Evolutionary conservation across 2,797 vertebrate species (phyloP).

Genomic region (Syngnathus rostellatus): DNA sequence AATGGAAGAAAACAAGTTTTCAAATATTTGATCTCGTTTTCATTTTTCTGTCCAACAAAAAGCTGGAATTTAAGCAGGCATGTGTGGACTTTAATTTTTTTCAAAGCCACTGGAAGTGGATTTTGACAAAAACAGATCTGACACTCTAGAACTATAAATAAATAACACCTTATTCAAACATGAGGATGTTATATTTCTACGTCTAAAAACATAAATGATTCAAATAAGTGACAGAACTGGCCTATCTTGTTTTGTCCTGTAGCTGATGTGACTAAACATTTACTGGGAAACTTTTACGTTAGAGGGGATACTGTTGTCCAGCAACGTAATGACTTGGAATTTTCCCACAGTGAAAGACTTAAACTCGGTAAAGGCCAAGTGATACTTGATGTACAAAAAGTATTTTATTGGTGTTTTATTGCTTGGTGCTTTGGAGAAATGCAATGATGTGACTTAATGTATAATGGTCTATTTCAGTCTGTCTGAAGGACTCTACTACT

Average conservation of each 20-base stretch:
- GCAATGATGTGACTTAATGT: neutral
- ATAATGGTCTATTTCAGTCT: neutral
- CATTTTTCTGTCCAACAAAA: too few relatives aligned
- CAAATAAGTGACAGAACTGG: neutral
- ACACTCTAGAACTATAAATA: too few relatives aligned
- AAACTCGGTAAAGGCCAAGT: constrained; percentile 39
- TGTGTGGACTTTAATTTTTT: too few relatives aligned
- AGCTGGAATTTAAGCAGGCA: too few relatives aligned
- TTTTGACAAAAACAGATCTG: too few relatives aligned
- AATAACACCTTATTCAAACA: too few relatives aligned
- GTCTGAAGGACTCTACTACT: neutral
- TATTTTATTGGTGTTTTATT: neutral
- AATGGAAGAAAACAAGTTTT: too few relatives aligned
- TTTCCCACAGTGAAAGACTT: constrained; percentile 39
- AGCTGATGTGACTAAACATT: constrained; percentile 26
- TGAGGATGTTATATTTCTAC: too few relatives aligned
- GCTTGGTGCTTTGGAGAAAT: neutral
- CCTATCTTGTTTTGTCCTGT: neutral
- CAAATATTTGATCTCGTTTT: too few relatives aligned
- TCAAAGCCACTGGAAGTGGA: too few relatives aligned
- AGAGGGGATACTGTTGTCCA: constrained; percentile 34
- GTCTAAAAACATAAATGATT: neutral
- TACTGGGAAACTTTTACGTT: constrained; percentile 15
- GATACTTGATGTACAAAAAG: constrained; percentile 9
- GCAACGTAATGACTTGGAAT: constrained; percentile 40